Conservation (phyloP, 2,113 vertebrate genomes). For the Odocoileus virginianus region DNA sequence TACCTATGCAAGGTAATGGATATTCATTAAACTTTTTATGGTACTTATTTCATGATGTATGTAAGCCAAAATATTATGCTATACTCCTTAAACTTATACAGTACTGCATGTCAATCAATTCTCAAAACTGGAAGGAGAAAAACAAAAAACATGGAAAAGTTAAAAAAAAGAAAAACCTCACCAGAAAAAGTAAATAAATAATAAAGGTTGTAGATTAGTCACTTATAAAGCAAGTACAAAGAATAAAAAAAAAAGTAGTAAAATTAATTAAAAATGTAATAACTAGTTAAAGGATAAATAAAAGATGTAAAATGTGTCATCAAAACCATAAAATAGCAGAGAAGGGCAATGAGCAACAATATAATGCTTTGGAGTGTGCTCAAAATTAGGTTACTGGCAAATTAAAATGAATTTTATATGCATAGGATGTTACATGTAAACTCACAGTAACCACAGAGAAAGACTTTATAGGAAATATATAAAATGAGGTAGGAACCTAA, state of each 20-base stretch:
- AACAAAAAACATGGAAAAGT: neutral
- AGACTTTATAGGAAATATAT: neutral
- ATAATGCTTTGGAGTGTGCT: neutral
- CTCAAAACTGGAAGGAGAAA: neutral
- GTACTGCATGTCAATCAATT: neutral
- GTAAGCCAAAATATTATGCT: neutral
- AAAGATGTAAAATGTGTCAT: neutral
- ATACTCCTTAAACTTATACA: neutral
- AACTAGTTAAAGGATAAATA: neutral
- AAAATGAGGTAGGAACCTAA: neutral
- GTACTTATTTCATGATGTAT: neutral
- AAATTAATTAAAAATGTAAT: neutral
- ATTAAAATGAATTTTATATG: neutral
- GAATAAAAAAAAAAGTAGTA: neutral
- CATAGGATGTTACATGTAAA: neutral
- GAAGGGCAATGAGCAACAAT: neutral
- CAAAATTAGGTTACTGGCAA: neutral
- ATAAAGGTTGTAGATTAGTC: neutral
- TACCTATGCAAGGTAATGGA: neutral
- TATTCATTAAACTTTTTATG: neutral
- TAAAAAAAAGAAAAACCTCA: neutral
- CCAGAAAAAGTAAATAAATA: neutral
- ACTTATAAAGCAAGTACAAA: neutral
- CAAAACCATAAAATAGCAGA: neutral
- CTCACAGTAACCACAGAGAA: neutral